Evolutionary conservation across 2,888 invertebrate genomes (phyloP), one percentile per base, ranked within the genome.

Genomic region (Bhutanitis thaidina): DNA sequence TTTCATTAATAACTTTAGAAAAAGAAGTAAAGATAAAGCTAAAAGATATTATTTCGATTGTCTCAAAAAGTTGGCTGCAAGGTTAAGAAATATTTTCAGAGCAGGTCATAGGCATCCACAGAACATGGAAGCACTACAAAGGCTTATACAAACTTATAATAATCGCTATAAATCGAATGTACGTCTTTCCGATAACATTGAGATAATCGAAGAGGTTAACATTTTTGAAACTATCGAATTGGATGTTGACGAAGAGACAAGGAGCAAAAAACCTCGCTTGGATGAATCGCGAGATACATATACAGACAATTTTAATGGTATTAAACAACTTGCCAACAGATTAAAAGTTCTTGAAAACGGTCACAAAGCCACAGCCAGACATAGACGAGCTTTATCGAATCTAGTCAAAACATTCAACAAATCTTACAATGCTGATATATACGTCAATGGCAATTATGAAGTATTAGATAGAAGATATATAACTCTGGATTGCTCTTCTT

Each of bases 371-470:
- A 70, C 71, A 12, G 58, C 78, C 0, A 71, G 69, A 43, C 80
- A 84, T 48, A 74, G 74, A 53, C 69, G 87, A 62, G 75, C 78
- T 0, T 72, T 89, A 9, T 77, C 78, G 1, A 77, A 70, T 51
- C 67, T 82, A 7, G 60, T 89, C 2, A 83, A 76, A 67, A 77
- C 69, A 1, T 88, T 83, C 40, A 89, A 89, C 52, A 73, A 75
- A 53, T 70, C 73, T 1, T 85, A 78, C 51, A 70, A 80, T 46
- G 74, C 81, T 1, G 84, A 86, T 53, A 62, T 86, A 39, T 74
- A 77, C 52, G 40, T 84, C n/a, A 72, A 70, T 48, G 55, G 57
- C 5, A 64, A 70, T 50, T 76, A 67, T 47, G 74, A 82, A 58
- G 43, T 89, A 1, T 54, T 75, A 12, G 74, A 86, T 55, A 72